phyloP scores from a whole-genome alignment of 2,113 vertebrate genomes.

The Neopipo cinnamomea region DNA sequence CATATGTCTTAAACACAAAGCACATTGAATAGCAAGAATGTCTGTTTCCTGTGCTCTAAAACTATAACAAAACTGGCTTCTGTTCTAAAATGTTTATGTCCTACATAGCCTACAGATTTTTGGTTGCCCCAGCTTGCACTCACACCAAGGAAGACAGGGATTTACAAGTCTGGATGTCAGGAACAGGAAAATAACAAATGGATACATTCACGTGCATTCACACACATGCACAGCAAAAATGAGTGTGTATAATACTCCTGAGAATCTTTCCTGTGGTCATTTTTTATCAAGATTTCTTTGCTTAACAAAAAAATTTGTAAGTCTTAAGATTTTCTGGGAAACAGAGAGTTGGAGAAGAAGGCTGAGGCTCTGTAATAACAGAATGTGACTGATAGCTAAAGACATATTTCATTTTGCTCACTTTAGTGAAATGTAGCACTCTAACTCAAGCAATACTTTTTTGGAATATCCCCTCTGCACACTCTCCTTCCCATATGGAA shows the following conservation, averaged over 20 bases:
- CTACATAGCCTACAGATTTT: neutral
- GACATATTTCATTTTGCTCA: neutral
- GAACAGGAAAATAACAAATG: neutral
- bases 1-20: neutral
- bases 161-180: neutral
- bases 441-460: neutral
- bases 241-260: neutral
- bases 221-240: neutral
- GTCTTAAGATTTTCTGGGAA: neutral
- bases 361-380: neutral
- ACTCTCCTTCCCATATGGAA: neutral
- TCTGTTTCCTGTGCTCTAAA: neutral
- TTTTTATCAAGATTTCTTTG: neutral
- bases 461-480: neutral
- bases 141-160: neutral
- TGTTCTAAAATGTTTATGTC: neutral
- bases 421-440: neutral
- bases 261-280: neutral
- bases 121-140: neutral
- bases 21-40: neutral
- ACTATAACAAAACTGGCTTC: neutral
- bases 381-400: neutral
- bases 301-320: neutral
- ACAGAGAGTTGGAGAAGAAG: neutral
- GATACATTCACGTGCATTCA: neutral